Base-by-base conservation (phyloP, 2,797 vertebrate species). In the Coccyzus lansbergi region DNA sequence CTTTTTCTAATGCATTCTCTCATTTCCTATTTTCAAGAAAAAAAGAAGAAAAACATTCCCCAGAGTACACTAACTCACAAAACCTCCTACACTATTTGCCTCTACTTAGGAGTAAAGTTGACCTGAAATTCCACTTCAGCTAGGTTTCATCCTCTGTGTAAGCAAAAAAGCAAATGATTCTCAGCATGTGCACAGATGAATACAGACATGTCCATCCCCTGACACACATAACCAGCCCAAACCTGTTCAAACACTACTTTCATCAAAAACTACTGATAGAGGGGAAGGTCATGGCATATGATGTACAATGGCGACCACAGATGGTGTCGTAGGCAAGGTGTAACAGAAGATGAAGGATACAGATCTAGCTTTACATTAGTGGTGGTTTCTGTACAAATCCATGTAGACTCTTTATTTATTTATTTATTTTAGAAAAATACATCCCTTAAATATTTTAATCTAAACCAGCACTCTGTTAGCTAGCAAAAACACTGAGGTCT, bases 401-500 rank as follows among this genome's bases (percentile, higher is more conserved):
- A 0, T 67, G 59, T 38, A 86, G 70, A 51, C 21, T 48, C 48
- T 48, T 44, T 44, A 38, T 38, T 38, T 38, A 5, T 24, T 69
- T 87, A 60, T 79, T 79, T 94, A 77, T 12, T 26, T 17, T 67
- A 46, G 70, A 89, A 83, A 94, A 95, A 65, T 13, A 48, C 25
- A 42, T 56, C 22, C 49, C 38, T 69, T 85, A 86, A 72, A 67
- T 69, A 72, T 90, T 96, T 95, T 95, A 94, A 97, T 95, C 59
- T 88, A 91, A 95, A 94, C 1, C 84, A 86, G 89, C 52, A 46
- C 56, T 85, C 79, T n/a, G 26, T 79, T 86, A 92, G 62, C 69
- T 93, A 83, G 83, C 77, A 70, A 93, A 95, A 96, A 63, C 60
- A 94, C 38, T 49, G 48, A 91, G 70, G 74, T 93, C 87, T 94